Evolutionary conservation across 2,113 vertebrate genomes (phyloP), one percentile per base, ranked within the genome.

Genomic region (Eclectus roratus): DNA sequence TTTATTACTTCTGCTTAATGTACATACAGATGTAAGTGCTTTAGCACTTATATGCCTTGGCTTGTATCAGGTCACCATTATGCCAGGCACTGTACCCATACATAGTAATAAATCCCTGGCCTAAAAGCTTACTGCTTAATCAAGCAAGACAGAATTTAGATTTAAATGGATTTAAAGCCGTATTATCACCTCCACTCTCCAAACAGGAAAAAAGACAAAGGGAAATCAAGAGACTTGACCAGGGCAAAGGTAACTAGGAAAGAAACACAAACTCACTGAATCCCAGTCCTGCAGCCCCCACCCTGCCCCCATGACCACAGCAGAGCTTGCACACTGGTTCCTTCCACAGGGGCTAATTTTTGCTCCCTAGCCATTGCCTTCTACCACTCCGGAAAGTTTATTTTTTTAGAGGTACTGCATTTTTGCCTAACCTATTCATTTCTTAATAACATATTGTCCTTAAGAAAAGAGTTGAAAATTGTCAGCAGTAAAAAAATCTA

Each of bases 1-100:
- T 73, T 71, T 25, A 11, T 56, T 50, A 55, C 55, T 85, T 74
- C 33, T 76, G 11, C 33, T 72, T 80, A 43, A 29, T 17, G 35
- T 29, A 41, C 1, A 0, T 41, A 18, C 14, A n/a, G 9, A 21
- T 49, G 3, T 47, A 49, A 41, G 24, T 49, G 46, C 31, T 64
- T 17, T 39, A 79, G 33, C 27, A 58, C 10, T 44, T 69, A 43
- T 7, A 46, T 0, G 0, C 4, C 24, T 31, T 29, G 0, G 0
- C 17, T 77, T 61, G 10, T 49, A 41, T 46, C 8, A 28, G 13
- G 49, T 61, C 47, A 74, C 41, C 53, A 27, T 29, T 85, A 49
- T 8, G 13, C 37, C 46, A 89, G 35, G 44, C 21, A 63, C 3
- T 24, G 52, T 37, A 56, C 58, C 35, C 27, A 41, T 5, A 65